Percentiles rank a stretch among this genome's conserved stretches.
Conservation (phyloP, 1,140 invertebrate genomes). For the Drosophila teissieri region DNA sequence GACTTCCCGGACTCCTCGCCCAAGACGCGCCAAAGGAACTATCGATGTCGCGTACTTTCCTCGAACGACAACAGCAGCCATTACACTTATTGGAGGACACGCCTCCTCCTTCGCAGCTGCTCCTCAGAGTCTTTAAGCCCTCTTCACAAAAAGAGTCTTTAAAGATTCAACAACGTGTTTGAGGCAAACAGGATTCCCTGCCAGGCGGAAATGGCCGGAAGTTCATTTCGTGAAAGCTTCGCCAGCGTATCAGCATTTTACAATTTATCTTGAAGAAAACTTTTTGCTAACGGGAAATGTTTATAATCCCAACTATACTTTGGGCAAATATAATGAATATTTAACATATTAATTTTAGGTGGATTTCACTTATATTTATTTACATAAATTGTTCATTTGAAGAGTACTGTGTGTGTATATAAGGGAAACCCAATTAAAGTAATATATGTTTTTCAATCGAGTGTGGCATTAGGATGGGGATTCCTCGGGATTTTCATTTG, state of each 20-base stretch:
- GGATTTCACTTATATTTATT: too few species aligned
- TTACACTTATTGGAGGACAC: slow-evolving; percentile 55
- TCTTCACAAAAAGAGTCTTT: slow-evolving; percentile 6
- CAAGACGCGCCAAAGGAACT: slow-evolving; percentile 19
- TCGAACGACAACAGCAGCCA: slow-evolving; percentile 65
- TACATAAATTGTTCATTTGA: too few species aligned
- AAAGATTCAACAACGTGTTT: slow-evolving; percentile 14
- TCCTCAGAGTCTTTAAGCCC: slow-evolving; percentile 18
- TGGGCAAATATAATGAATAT: background rate
- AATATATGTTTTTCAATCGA: too few species aligned
- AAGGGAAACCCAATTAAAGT: too few species aligned
- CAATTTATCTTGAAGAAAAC: slow-evolving; percentile 1
- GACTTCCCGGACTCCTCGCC: background rate
- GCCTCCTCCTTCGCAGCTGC: background rate
- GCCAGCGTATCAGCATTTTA: slow-evolving; percentile 19
- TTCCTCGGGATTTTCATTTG: too few species aligned
- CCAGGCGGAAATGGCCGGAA: slow-evolving; percentile 11
- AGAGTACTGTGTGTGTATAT: too few species aligned
- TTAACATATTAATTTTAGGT: too few species aligned
- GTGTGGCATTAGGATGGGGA: too few species aligned
- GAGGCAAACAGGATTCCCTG: background rate
- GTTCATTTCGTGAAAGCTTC: slow-evolving; percentile 7
- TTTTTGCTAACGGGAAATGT: background rate
- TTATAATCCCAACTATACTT: background rate
- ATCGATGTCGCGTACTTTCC: slow-evolving; percentile 48